phyloP scores from a whole-genome alignment of 2,888 invertebrate genomes.

The Cheilosia pagana region DNA sequence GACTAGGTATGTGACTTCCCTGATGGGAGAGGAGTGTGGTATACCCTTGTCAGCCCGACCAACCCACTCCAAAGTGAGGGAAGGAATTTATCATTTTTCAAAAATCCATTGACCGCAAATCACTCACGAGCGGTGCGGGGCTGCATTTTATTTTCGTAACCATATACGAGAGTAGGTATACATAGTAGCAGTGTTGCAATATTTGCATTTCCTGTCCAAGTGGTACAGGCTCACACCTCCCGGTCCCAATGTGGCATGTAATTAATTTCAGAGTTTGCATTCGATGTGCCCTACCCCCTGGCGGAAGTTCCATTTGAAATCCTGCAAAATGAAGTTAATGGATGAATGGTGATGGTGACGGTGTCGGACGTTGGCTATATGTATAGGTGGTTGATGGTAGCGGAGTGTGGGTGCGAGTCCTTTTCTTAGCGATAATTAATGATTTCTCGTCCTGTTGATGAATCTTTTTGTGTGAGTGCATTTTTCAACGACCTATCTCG shows the following conservation, averaged over 20 bases:
- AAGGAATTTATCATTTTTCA: constrained; percentile 70
- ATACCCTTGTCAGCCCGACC: constrained; percentile 48
- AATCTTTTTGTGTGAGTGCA: constrained; percentile 65
- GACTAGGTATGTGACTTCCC: constrained; percentile 2
- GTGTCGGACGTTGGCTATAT: constrained; percentile 19
- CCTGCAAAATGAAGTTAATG: constrained; percentile 66
- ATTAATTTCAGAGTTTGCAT: constrained; percentile 70
- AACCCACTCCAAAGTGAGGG: constrained; percentile 47
- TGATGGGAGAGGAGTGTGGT: constrained; percentile 1
- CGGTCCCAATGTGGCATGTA: constrained; percentile 50
- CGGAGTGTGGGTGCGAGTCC: constrained; percentile 53
- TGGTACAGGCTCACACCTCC: constrained; percentile 62
- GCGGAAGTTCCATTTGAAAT: constrained; percentile 71
- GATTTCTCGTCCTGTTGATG: constrained; percentile 71
- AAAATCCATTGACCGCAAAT: constrained; percentile 73
- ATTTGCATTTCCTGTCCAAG: constrained; percentile 73
- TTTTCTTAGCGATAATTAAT: constrained; percentile 61
- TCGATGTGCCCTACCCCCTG: constrained; percentile 43
- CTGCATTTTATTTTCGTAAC: constrained; percentile 35
- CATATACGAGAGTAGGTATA: constrained; percentile 1
- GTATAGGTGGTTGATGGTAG: constrained; percentile 10
- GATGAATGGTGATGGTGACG: constrained; percentile 32
- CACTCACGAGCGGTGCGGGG: constrained; percentile 20
- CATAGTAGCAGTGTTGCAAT: constrained; percentile 47
- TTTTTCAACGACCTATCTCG: constrained; percentile 60